Conservation (phyloP, 1,140 invertebrate species). For the Drosophila baimaii region DNA sequence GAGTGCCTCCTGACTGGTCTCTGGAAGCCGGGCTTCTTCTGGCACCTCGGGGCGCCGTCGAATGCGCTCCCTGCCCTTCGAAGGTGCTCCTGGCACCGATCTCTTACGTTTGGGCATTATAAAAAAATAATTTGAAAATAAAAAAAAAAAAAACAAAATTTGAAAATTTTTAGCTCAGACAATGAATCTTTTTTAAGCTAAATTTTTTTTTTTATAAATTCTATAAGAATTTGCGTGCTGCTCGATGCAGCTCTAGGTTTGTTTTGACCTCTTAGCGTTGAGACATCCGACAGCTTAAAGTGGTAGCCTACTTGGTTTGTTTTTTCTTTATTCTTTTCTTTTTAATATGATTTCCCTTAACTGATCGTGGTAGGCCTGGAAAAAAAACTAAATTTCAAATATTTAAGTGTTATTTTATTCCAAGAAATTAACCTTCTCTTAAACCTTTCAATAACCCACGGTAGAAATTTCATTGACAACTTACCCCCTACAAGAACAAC, state of each 20-base stretch:
- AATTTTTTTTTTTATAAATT: neutral
- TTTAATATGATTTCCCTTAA: neutral
- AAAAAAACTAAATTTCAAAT: too few species aligned
- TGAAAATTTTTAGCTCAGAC: neutral
- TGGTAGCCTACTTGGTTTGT: neutral
- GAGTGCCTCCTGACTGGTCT: too few species aligned
- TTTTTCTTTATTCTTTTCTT: too few species aligned
- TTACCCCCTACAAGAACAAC: constrained; percentile 6
- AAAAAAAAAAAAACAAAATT: neutral
- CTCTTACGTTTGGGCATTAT: neutral
- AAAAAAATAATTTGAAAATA: neutral
- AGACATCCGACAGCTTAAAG: neutral
- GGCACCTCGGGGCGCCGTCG: neutral
- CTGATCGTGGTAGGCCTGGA: too few species aligned
- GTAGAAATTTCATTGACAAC: neutral
- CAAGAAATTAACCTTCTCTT: neutral
- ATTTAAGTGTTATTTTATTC: too few species aligned
- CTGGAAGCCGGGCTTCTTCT: neutral
- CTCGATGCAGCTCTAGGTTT: neutral
- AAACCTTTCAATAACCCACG: neutral
- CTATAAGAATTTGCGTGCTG: neutral
- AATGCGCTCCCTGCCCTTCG: neutral
- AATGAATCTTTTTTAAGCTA: neutral
- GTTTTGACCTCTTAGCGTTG: neutral
- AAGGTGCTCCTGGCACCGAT: accelerated